phyloP scores from a whole-genome alignment of 2,888 invertebrate species.

The Synergus gifuensis region DNA sequence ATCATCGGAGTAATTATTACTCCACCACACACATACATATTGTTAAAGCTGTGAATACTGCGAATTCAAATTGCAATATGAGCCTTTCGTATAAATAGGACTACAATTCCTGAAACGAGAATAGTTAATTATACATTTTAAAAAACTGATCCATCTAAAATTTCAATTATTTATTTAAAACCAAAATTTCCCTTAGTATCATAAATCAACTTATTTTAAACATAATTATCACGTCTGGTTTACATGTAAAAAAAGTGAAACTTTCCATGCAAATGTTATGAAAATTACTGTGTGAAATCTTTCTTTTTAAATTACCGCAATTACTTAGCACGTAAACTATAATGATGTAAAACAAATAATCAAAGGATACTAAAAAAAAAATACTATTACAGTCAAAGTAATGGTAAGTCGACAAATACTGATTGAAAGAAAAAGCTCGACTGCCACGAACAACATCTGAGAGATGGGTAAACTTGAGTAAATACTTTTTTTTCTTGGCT shows the following conservation, averaged over 20 bases:
- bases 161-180: too few species aligned
- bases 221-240: too few species aligned
- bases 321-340: not conserved
- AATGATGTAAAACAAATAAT: not conserved
- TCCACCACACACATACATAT: conserved; percentile 5
- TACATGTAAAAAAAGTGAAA: too few species aligned
- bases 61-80: conserved; percentile 31
- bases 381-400: conserved; percentile 6
- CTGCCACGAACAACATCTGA: conserved; percentile 9
- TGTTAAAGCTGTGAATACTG: conserved; percentile 25
- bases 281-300: too few species aligned
- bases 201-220: too few species aligned
- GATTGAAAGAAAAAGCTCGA: conserved; percentile 7
- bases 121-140: too few species aligned
- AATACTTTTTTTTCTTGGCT: conserved; percentile 57
- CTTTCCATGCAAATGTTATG: too few species aligned
- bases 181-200: too few species aligned
- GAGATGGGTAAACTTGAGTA: conserved; percentile 58
- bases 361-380: not conserved
- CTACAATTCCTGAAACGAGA: not conserved
- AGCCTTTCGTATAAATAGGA: not conserved
- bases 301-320: not conserved
- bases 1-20: conserved; percentile 47
- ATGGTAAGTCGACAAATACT: not conserved
- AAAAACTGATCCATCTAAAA: too few species aligned